Evolutionary conservation across 1,140 invertebrate species (phyloP).

Genomic region (Gonatopus flavifemur): DNA sequence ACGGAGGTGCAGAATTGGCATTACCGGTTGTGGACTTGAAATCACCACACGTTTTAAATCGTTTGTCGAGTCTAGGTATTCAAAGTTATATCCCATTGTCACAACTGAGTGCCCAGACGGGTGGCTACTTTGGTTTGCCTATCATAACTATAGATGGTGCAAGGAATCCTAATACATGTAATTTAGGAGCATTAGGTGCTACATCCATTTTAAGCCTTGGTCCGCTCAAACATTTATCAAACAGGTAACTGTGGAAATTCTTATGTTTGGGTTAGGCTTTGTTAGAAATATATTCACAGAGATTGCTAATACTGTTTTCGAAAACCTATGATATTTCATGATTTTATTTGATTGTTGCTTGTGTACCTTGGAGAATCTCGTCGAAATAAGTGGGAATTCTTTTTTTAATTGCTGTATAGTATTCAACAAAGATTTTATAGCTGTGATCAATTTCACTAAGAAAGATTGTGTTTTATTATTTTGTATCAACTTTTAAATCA

Average conservation of each 20-base stretch:
- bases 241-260: slow-evolving; percentile 50
- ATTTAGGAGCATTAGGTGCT: slow-evolving; percentile 66
- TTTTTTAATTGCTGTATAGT: too few relatives aligned
- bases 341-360: too few relatives aligned
- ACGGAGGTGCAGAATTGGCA: slow-evolving; percentile 63
- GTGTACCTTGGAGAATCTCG: too few relatives aligned
- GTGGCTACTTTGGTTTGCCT: slow-evolving; percentile 70
- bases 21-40: slow-evolving; percentile 74
- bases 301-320: not conserved
- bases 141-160: slow-evolving; percentile 70
- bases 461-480: too few relatives aligned
- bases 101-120: slow-evolving; percentile 63
- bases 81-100: slow-evolving; percentile 73
- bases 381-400: too few relatives aligned
- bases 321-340: too few relatives aligned
- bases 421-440: too few relatives aligned
- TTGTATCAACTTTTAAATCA: too few relatives aligned
- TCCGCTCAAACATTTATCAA: slow-evolving; percentile 66
- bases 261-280: slow-evolving; percentile 11
- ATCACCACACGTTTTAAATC: slow-evolving; percentile 64
- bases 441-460: too few relatives aligned
- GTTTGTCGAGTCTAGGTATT: slow-evolving; percentile 69
- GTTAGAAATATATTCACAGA: slow-evolving; percentile 3
- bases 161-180: slow-evolving; percentile 63
- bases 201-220: slow-evolving; percentile 70